These are phyloP conservation scores for Hemichromis elongatus DNA, from an alignment of 2,113 vertebrate species.

Conservation along the genomic window DNA sequence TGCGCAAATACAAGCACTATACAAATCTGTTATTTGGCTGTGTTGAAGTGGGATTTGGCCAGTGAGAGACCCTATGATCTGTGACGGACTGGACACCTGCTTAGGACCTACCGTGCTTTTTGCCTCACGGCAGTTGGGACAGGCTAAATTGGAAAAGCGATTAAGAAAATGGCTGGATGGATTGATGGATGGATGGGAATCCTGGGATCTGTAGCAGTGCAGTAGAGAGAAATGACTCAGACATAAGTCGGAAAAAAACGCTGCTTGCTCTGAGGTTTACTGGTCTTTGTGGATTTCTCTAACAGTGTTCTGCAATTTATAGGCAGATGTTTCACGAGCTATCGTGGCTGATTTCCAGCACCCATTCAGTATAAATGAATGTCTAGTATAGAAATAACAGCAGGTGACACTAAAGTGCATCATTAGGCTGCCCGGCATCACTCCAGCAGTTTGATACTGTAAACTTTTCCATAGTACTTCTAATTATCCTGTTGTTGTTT, in stretches of 20 bases:
- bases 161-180: not conserved
- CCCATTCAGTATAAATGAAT: not conserved
- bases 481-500: not conserved
- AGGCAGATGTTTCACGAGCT: not conserved
- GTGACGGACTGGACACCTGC: not conserved
- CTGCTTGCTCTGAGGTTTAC: not conserved
- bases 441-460: not conserved
- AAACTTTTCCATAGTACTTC: not conserved
- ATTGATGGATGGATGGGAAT: not conserved
- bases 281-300: not conserved
- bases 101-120: not conserved
- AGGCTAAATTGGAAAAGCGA: not conserved
- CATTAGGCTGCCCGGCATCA: not conserved
- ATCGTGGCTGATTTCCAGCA: not conserved
- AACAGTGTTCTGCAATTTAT: not conserved
- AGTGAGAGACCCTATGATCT: not conserved
- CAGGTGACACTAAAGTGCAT: not conserved
- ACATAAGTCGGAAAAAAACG: not conserved
- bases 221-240: not conserved
- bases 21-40: not conserved
- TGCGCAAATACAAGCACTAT: not conserved
- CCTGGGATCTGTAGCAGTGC: not conserved
- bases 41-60: not conserved
- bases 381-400: not conserved
- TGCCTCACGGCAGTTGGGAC: not conserved